These are phyloP conservation scores for Lysiphlebus fabarum DNA, from an alignment of 1,140 invertebrate genomes.

Conservation along the genomic window DNA sequence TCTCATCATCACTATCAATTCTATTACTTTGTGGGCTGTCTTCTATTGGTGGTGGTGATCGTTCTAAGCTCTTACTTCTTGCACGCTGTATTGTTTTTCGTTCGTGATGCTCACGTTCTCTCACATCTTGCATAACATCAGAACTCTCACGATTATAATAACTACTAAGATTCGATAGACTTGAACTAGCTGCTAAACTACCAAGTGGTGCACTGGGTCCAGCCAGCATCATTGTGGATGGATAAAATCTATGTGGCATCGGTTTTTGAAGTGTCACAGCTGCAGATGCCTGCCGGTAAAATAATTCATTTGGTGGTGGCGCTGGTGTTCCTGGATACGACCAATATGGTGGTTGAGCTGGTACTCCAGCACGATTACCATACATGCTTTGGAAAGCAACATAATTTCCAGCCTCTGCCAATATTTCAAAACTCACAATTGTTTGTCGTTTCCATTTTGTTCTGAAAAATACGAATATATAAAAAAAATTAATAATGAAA, in stretches of 20 bases:
- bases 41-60: constrained; percentile 41
- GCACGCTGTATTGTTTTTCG: constrained; percentile 38
- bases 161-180: constrained; percentile 61
- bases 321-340: constrained; percentile 61
- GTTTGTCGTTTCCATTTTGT: constrained; percentile 99
- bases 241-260: constrained; percentile 76
- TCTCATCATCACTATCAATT: constrained; percentile 60
- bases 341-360: constrained; percentile 60
- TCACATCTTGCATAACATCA: constrained; percentile 37
- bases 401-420: constrained; percentile 95
- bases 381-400: constrained; percentile 94
- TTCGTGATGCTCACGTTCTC: constrained; percentile 49
- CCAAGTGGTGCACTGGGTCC: constrained; percentile 62
- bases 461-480: constrained; percentile 59
- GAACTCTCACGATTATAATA: constrained; percentile 63
- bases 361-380: constrained; percentile 55
- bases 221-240: constrained; percentile 62
- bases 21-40: constrained; percentile 49
- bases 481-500: too few relatives aligned
- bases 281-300: constrained; percentile 71
- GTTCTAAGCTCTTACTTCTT: constrained; percentile 55
- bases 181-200: constrained; percentile 60
- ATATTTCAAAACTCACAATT: constrained; percentile 90
- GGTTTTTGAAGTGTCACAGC: constrained; percentile 83
- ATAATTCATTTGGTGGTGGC: constrained; percentile 69